phyloP scores from a whole-genome alignment of 2,888 invertebrate genomes.

The Apodemia zela region DNA sequence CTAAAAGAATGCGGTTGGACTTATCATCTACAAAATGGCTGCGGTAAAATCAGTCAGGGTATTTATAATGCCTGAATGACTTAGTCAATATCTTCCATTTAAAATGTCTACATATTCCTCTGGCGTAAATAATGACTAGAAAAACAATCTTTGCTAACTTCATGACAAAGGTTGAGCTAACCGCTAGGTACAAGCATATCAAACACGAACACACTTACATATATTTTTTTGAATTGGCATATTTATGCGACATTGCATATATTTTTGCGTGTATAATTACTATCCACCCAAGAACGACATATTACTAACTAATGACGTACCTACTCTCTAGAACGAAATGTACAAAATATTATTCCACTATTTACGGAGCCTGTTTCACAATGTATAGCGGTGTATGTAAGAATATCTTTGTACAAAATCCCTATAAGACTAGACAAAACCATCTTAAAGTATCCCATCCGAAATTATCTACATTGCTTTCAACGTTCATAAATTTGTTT shows the following conservation, averaged over 20 bases:
- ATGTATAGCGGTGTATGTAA: neutral
- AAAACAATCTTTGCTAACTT: neutral
- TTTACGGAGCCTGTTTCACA: neutral
- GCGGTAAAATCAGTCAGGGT: no score
- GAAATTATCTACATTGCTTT: neutral
- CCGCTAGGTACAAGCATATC: conserved; percentile 2
- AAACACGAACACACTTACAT: conserved; percentile 2
- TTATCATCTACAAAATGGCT: no score
- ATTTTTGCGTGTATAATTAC: neutral
- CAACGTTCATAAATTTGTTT: neutral
- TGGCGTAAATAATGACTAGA: conserved; percentile 2
- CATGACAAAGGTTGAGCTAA: conserved; percentile 9
- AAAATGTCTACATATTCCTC: neutral
- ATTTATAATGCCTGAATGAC: no score
- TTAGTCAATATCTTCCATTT: no score
- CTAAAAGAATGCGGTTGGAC: no score
- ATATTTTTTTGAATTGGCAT: conserved; percentile 11
- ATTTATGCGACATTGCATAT: conserved; percentile 1
- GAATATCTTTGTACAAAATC: no score
- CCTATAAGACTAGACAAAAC: neutral
- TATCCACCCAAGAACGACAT: neutral
- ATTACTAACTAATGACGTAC: neutral
- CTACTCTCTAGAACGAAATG: conserved; percentile 4
- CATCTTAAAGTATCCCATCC: neutral
- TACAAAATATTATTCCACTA: neutral